Conservation (phyloP, 2,888 invertebrate genomes). For the Aproaerema taeniolella region DNA sequence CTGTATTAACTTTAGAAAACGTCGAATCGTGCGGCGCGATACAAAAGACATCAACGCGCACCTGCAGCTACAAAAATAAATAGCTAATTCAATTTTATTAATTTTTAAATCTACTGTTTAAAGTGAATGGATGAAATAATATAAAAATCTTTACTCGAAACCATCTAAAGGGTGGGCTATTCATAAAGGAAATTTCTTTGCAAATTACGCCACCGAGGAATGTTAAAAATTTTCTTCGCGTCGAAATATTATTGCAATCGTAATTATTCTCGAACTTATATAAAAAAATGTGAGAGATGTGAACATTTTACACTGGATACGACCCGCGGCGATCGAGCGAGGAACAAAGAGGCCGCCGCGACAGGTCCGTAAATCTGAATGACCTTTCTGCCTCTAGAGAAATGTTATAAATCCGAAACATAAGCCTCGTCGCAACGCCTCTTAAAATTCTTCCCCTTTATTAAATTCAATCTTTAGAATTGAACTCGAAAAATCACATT, state of each 20-base stretch:
- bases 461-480: background rate
- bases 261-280: slow-evolving; percentile 12
- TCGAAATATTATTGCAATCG: slow-evolving; percentile 5
- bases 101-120: background rate
- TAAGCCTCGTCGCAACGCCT: background rate
- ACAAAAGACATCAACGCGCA: slow-evolving; percentile 31
- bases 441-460: background rate
- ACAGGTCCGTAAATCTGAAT: slow-evolving; percentile 7
- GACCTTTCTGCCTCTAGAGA: slow-evolving; percentile 12
- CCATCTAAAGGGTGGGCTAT: too few species aligned
- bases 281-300: slow-evolving; percentile 13
- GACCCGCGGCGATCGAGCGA: background rate
- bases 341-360: slow-evolving; percentile 1
- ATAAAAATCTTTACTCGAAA: too few species aligned
- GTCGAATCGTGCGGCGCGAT: too few species aligned
- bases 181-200: too few species aligned
- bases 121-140: background rate
- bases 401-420: slow-evolving; percentile 11
- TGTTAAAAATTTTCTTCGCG: slow-evolving; percentile 3
- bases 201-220: slow-evolving; percentile 11
- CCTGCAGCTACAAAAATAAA: slow-evolving; percentile 5
- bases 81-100: too few species aligned
- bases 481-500: slow-evolving; percentile 1
- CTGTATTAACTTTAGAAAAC: too few species aligned
- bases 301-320: slow-evolving; percentile 11